Conservation (phyloP, 1,140 invertebrate genomes). For the Trachymyrmex septentrionalis region DNA sequence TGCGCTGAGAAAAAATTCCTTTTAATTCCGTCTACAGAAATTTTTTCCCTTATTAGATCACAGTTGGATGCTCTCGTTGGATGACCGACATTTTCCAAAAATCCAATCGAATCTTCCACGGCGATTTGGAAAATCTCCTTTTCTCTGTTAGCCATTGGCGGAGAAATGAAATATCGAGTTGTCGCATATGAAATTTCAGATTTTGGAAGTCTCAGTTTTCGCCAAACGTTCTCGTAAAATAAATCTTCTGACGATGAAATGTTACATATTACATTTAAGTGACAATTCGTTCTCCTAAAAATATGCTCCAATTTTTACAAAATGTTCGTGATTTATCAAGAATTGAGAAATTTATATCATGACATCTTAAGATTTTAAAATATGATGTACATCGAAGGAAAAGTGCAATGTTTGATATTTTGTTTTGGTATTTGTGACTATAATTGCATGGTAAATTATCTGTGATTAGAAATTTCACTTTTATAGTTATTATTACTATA, state of each 20-base stretch:
- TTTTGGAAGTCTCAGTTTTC: not conserved
- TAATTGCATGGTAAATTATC: too few relatives aligned
- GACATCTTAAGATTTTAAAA: not conserved
- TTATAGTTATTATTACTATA: too few relatives aligned
- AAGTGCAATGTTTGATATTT: too few relatives aligned
- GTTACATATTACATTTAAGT: not conserved
- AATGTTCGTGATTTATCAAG: constrained; percentile 9
- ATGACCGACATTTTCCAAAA: not conserved
- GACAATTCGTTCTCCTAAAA: not conserved
- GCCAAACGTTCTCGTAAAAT: not conserved
- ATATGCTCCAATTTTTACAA: not conserved
- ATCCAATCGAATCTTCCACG: constrained; percentile 28
- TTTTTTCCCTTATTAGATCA: constrained; percentile 64
- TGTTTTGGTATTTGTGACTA: too few relatives aligned
- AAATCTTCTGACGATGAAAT: not conserved
- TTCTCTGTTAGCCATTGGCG: not conserved
- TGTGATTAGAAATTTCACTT: too few relatives aligned
- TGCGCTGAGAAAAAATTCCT: constrained; percentile 22
- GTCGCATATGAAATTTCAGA: constrained; percentile 1
- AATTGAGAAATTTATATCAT: not conserved
- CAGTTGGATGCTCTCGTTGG: constrained; percentile 2
- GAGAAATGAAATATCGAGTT: not conserved
- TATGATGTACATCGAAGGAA: too few relatives aligned
- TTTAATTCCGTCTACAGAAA: constrained; percentile 42
- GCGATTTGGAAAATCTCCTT: constrained; percentile 48